phyloP scores from a whole-genome alignment of 1,140 invertebrate genomes.

The Vollenhovia emeryi region DNA sequence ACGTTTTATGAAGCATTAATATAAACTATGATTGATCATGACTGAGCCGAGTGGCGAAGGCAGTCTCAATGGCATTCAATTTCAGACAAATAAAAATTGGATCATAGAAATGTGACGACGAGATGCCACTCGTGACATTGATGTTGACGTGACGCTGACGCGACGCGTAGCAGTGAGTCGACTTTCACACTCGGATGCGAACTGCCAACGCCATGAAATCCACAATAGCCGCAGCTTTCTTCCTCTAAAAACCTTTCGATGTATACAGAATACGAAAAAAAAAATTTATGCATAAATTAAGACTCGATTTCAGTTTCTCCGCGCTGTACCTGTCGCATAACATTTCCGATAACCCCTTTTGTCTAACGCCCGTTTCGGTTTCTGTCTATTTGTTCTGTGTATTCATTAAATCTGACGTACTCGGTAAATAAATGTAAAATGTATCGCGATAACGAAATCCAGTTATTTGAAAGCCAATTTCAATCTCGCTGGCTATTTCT shows the following conservation, averaged over 20 bases:
- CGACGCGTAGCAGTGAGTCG: slow-evolving; percentile 4
- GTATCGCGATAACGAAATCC: neutral
- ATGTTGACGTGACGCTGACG: slow-evolving; percentile 24
- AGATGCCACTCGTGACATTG: neutral
- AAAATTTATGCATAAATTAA: neutral
- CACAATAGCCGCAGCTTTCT: neutral
- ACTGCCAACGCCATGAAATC: neutral
- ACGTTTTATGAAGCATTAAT: neutral
- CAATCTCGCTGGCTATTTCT: neutral
- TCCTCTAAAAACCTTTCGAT: neutral
- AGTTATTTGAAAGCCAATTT: neutral
- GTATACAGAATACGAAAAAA: neutral
- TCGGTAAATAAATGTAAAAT: neutral
- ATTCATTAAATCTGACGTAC: neutral
- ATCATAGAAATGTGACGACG: slow-evolving; percentile 4
- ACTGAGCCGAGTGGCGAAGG: neutral
- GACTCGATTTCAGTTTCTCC: neutral
- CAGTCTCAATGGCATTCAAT: slow-evolving; percentile 3
- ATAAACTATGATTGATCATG: neutral
- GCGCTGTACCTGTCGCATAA: neutral
- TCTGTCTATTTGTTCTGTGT: neutral
- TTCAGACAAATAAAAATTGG: slow-evolving; percentile 24
- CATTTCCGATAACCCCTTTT: neutral
- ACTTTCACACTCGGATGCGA: slow-evolving; percentile 4
- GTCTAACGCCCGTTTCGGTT: neutral